Evolutionary conservation across 2,113 vertebrate species (phyloP).

Genomic region (Pavo muticus): DNA sequence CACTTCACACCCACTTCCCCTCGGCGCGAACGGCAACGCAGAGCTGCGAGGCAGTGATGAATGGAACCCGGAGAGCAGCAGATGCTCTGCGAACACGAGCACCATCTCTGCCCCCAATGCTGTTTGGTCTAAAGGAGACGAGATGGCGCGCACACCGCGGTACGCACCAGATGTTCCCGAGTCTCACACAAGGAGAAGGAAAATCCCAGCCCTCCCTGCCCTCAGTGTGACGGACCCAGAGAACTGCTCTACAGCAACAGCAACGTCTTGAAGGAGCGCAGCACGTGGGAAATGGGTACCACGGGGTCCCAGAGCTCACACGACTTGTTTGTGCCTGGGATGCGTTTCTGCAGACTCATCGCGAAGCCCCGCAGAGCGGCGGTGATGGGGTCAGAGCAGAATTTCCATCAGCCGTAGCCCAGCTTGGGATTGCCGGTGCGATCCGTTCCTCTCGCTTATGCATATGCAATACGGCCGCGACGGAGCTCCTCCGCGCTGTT

Average conservation of each 20-base stretch:
- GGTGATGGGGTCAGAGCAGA: slow-evolving; percentile 50
- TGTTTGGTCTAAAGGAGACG: background rate
- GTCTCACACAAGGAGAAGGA: background rate
- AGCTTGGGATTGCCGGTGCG: slow-evolving; percentile 32
- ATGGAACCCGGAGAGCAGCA: slow-evolving; percentile 59
- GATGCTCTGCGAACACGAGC: slow-evolving; percentile 37
- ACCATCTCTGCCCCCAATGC: slow-evolving; percentile 18
- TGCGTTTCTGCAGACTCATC: slow-evolving; percentile 60
- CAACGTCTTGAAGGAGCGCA: background rate
- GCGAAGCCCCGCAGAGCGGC: slow-evolving; percentile 20
- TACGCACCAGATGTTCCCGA: background rate
- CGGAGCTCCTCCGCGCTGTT: slow-evolving; percentile 45
- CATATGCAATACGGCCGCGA: slow-evolving; percentile 30
- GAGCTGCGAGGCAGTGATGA: slow-evolving; percentile 58
- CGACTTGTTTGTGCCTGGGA: slow-evolving; percentile 30
- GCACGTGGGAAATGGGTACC: slow-evolving; percentile 48
- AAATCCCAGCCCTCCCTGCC: background rate
- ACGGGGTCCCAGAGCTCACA: slow-evolving; percentile 36
- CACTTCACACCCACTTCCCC: slow-evolving; percentile 65
- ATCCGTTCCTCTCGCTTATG: slow-evolving; percentile 35
- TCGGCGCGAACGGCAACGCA: slow-evolving; percentile 51
- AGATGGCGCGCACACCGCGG: background rate
- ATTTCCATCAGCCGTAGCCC: slow-evolving; percentile 50
- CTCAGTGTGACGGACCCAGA: background rate
- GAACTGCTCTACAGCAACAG: background rate